phyloP scores from a whole-genome alignment of 2,113 vertebrate species.

The Ancistrus triradiatus region DNA sequence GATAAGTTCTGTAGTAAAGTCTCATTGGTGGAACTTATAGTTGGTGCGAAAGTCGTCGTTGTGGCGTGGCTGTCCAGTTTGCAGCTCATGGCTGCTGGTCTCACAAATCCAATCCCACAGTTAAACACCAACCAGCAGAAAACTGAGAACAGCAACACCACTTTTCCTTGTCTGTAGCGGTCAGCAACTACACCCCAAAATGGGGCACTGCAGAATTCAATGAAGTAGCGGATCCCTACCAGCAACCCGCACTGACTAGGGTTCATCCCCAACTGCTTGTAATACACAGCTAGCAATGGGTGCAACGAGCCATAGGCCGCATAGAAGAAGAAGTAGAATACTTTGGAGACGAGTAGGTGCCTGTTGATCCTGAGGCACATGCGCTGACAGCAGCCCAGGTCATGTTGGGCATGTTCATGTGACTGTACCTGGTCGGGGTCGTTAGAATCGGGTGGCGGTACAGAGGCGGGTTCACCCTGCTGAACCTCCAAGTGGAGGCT shows the following conservation, averaged over 20 bases:
- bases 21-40: not conserved
- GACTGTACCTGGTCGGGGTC: slow-evolving; percentile 35
- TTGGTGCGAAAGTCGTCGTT: not conserved
- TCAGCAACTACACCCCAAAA: slow-evolving; percentile 97
- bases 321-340: slow-evolving; percentile 98
- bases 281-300: slow-evolving; percentile 89
- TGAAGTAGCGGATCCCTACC: slow-evolving; percentile 95
- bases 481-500: slow-evolving; percentile 66
- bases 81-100: slow-evolving; percentile 83
- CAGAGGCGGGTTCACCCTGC: slow-evolving; percentile 26
- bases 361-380: slow-evolving; percentile 85
- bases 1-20: not conserved
- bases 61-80: slow-evolving; percentile 57
- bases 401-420: slow-evolving; percentile 47
- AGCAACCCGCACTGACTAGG: slow-evolving; percentile 88
- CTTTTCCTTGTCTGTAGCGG: slow-evolving; percentile 90
- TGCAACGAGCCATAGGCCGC: slow-evolving; percentile 94
- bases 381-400: slow-evolving; percentile 82
- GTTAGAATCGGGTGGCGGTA: not conserved
- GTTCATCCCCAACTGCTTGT: slow-evolving; percentile 93
- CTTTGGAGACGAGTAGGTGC: slow-evolving; percentile 88
- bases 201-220: slow-evolving; percentile 97
- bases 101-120: slow-evolving; percentile 88
- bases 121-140: slow-evolving; percentile 96
- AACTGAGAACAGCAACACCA: slow-evolving; percentile 87